A percentile compares a stretch with the other conserved stretches of the same genome.
Conservation (phyloP, 2,797 vertebrate species). For the Sebastes hubbsi region DNA sequence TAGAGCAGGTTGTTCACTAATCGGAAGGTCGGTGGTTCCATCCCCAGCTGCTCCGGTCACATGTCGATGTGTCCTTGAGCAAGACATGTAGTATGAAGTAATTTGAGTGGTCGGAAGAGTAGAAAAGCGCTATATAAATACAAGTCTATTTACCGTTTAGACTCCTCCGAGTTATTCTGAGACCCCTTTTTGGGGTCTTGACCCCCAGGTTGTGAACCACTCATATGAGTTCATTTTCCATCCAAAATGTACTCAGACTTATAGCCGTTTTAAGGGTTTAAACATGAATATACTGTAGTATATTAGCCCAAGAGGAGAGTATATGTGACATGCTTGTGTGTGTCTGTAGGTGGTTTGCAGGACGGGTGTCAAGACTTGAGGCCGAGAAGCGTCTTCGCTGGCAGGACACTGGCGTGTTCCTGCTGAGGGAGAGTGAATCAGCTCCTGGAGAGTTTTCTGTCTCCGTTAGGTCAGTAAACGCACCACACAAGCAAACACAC, state of each 20-base stretch:
- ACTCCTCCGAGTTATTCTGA: background rate
- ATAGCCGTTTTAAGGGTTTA: background rate
- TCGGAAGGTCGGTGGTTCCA: no score
- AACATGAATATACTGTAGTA: background rate
- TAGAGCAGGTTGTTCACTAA: no score
- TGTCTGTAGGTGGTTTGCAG: constrained; percentile 86
- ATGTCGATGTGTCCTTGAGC: no score
- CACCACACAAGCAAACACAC: background rate
- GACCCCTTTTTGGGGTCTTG: background rate
- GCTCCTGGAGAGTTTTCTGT: constrained; percentile 92
- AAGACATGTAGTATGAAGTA: no score
- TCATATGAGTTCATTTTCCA: background rate
- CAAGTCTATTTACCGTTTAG: no score
- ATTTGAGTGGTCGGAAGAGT: no score
- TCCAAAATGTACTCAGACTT: background rate
- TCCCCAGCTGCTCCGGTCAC: no score
- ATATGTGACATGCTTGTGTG: background rate
- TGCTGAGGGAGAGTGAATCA: constrained; percentile 92
- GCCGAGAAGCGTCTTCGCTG: constrained; percentile 86
- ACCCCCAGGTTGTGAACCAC: background rate
- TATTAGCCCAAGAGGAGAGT: background rate
- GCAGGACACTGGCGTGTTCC: constrained; percentile 83
- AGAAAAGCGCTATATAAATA: no score
- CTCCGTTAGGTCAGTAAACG: constrained; percentile 88
- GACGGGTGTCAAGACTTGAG: constrained; percentile 85